These are phyloP conservation scores for Apotomis betuletana DNA, from an alignment of 2,888 invertebrate species.

Conservation along the genomic window DNA sequence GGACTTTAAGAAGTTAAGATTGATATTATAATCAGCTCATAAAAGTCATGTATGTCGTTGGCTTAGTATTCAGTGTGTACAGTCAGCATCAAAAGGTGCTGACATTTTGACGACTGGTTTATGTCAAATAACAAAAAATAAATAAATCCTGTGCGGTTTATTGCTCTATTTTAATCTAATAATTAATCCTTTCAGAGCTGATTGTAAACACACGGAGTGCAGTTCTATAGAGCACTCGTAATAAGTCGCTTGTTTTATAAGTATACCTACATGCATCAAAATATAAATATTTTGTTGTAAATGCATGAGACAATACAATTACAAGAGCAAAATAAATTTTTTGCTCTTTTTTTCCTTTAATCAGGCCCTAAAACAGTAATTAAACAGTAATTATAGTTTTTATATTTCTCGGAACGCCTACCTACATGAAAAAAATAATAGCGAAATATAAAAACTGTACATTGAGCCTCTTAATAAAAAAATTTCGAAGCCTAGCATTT, in stretches of 20 bases:
- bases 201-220: not conserved
- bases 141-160: no score
- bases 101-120: no score
- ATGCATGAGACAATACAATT: constrained; percentile 41
- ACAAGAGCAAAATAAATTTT: not conserved
- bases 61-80: no score
- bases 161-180: no score
- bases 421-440: not conserved
- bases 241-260: not conserved
- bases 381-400: no score
- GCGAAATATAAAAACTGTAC: not conserved
- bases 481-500: not conserved
- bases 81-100: no score
- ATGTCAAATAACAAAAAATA: no score
- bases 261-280: not conserved
- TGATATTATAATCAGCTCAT: constrained; percentile 13
- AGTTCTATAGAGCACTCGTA: not conserved
- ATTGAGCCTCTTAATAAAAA: not conserved
- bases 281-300: constrained; percentile 9
- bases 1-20: constrained; percentile 16
- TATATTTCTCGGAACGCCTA: not conserved
- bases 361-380: not conserved
- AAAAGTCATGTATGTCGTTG: not conserved
- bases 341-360: not conserved
- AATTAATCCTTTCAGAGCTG: not conserved